Evolutionary conservation across 2,888 invertebrate species (phyloP).

Genomic region (Drosophila antonietae): DNA sequence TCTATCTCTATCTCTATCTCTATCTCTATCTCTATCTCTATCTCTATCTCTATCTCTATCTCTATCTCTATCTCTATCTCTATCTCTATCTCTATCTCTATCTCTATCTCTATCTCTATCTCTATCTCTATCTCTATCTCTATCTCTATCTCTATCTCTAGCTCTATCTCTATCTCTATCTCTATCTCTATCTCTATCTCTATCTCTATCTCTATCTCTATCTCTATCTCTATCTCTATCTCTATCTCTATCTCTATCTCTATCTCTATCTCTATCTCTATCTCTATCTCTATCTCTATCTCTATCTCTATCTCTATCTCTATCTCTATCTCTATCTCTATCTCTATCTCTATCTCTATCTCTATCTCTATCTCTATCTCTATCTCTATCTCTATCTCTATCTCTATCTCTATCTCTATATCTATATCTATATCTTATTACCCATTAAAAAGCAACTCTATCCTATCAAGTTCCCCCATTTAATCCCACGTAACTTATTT

Average conservation of each 20-base stretch:
- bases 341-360: not conserved
- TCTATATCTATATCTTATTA: not conserved
- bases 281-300: slow-evolving; percentile 2
- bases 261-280: slow-evolving; percentile 2
- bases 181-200: slow-evolving; percentile 1
- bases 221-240: slow-evolving; percentile 1
- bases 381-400: not conserved
- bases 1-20: not conserved
- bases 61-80: not conserved
- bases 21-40: not conserved
- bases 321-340: not conserved
- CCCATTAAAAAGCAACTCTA: not conserved
- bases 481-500: not conserved
- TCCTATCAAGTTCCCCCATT: not conserved
- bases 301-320: slow-evolving; percentile 1
- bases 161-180: not conserved
- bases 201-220: slow-evolving; percentile 1
- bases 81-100: not conserved
- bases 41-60: not conserved
- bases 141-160: not conserved
- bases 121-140: not conserved
- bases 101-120: not conserved
- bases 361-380: not conserved
- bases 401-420: not conserved
- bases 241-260: slow-evolving; percentile 1